Conservation (phyloP, 2,797 vertebrate species). For the Platalea minor region DNA sequence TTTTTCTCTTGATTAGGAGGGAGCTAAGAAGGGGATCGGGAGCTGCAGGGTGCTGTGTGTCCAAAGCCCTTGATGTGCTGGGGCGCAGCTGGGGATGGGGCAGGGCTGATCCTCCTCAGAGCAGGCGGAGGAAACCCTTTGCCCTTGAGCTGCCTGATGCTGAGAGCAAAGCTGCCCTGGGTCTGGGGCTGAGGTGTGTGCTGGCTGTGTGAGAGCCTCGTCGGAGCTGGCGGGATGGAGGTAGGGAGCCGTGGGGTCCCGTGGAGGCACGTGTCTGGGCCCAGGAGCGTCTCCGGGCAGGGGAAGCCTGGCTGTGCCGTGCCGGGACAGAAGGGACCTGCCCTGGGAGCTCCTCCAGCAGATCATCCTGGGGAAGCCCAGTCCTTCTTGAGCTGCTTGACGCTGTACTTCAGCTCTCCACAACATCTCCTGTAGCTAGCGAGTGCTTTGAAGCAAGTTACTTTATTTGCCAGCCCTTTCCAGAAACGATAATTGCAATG, state of each 20-base stretch:
- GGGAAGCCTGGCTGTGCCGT: background rate
- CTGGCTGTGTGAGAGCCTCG: accelerated
- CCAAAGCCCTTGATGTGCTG: background rate
- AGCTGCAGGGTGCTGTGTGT: background rate
- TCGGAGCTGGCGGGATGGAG: background rate
- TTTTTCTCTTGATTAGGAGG: background rate
- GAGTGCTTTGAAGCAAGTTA: background rate
- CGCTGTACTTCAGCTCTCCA: background rate
- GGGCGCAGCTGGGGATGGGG: background rate
- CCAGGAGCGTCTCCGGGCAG: background rate
- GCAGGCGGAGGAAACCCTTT: background rate
- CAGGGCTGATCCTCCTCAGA: background rate
- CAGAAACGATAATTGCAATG: background rate
- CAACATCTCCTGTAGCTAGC: background rate
- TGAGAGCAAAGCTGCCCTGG: background rate
- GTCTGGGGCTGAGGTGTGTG: background rate
- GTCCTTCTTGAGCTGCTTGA: background rate
- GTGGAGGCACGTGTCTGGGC: too few relatives aligned
- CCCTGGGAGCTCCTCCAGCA: background rate
- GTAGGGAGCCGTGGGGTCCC: background rate
- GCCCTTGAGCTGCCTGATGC: background rate
- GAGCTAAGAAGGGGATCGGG: background rate
- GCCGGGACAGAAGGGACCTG: background rate
- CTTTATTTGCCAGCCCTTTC: background rate
- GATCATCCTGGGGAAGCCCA: background rate